phyloP scores from a whole-genome alignment of 2,888 invertebrate species.

The Ennomos quercinarius region DNA sequence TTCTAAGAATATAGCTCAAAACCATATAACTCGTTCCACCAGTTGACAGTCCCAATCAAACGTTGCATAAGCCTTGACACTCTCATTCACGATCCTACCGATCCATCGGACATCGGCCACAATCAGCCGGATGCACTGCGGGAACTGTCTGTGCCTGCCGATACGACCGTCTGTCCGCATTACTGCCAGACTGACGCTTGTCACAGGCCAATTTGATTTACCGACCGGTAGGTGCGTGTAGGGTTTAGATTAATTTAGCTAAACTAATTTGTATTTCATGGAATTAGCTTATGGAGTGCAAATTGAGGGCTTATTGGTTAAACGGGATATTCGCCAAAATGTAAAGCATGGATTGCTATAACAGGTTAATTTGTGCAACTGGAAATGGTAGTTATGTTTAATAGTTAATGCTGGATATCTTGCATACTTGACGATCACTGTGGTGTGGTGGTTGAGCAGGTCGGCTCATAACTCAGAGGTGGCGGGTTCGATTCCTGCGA shows the following conservation, averaged over 20 bases:
- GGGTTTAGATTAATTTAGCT: conserved; percentile 36
- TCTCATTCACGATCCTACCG: conserved; percentile 12
- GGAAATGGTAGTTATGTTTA: conserved; percentile 4
- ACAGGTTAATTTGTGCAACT: conserved; percentile 4
- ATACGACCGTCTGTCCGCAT: conserved; percentile 54
- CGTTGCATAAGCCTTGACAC: conserved; percentile 21
- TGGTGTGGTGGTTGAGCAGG: too few species aligned
- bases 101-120: conserved; percentile 21
- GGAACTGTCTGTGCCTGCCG: conserved; percentile 44
- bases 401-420: conserved; percentile 3
- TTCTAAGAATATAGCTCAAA: too few species aligned
- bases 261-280: conserved; percentile 26
- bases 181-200: conserved; percentile 49
- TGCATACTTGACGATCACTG: too few species aligned
- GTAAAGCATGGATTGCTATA: conserved; percentile 9
- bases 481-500: too few species aligned
- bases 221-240: conserved; percentile 35
- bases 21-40: conserved; percentile 5
- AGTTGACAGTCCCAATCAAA: conserved; percentile 11
- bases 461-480: too few species aligned
- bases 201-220: conserved; percentile 59
- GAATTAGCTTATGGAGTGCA: conserved; percentile 29
- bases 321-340: conserved; percentile 3
- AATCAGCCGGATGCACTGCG: conserved; percentile 43
- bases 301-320: conserved; percentile 24